Conservation (phyloP, 2,888 invertebrate species). For the Pantelozetes paolii region DNA sequence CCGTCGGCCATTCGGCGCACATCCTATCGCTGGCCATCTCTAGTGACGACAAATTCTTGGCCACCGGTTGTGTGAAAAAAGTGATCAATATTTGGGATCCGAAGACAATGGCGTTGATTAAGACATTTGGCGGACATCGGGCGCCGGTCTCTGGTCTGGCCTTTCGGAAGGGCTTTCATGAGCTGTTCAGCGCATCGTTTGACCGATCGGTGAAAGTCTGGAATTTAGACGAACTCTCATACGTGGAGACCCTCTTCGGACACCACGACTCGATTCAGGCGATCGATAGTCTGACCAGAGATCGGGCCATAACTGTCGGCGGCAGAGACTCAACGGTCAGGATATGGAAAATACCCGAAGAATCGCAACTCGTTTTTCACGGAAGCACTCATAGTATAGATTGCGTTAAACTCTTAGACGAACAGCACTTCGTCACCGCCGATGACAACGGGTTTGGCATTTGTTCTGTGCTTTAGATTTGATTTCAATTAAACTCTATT, state of each 20-base stretch:
- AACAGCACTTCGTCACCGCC: constrained; percentile 86
- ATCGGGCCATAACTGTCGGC: constrained; percentile 81
- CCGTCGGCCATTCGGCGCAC: constrained; percentile 52
- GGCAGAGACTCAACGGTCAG: constrained; percentile 79
- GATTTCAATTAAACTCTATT: neutral
- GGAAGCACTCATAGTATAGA: constrained; percentile 79
- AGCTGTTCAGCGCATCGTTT: constrained; percentile 62
- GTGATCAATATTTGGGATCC: constrained; percentile 80
- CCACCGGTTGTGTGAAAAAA: constrained; percentile 64
- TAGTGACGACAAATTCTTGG: constrained; percentile 74
- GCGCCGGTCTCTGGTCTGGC: constrained; percentile 62
- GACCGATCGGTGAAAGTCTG: constrained; percentile 75
- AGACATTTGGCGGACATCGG: constrained; percentile 64
- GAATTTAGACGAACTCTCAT: constrained; percentile 87
- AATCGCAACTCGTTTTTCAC: constrained; percentile 90
- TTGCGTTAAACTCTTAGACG: constrained; percentile 81
- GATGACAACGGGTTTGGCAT: constrained; percentile 75
- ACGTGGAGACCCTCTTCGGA: constrained; percentile 90
- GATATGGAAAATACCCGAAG: constrained; percentile 95
- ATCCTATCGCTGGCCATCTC: constrained; percentile 68
- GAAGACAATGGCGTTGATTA: constrained; percentile 66
- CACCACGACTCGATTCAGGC: constrained; percentile 81
- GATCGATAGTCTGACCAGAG: constrained; percentile 73
- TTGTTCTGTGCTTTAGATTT: constrained; percentile 6
- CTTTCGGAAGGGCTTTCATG: constrained; percentile 78